Conservation (phyloP, 2,888 invertebrate species). For the Falcaria lacertinaria region DNA sequence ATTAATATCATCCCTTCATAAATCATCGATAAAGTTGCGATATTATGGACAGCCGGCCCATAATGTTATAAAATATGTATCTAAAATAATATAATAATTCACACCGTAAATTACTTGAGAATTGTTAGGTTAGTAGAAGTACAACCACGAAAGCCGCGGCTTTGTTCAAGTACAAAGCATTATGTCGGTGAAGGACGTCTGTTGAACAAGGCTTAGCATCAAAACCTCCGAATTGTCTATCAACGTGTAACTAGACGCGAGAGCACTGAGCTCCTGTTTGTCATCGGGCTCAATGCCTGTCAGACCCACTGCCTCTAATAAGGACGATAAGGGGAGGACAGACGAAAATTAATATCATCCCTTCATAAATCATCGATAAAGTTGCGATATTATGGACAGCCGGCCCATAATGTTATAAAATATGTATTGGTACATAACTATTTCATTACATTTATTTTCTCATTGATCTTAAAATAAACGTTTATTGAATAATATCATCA, state of each 20-base stretch:
- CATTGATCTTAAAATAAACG: too few species aligned
- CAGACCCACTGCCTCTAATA: constrained; percentile 15
- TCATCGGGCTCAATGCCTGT: constrained; percentile 27
- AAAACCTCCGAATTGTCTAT: constrained; percentile 7
- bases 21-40: constrained; percentile 26
- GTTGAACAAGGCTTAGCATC: neutral
- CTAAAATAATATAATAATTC: neutral
- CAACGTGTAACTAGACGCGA: constrained; percentile 15
- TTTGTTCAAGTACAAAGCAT: neutral
- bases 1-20: constrained; percentile 23
- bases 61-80: too few species aligned
- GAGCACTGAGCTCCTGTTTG: constrained; percentile 28
- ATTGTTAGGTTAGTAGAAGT: neutral
- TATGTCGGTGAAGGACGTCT: neutral
- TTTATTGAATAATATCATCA: too few species aligned
- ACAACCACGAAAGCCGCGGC: neutral
- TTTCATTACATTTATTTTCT: too few species aligned
- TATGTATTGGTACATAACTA: neutral
- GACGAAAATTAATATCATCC: constrained; percentile 23
- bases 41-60: too few species aligned
- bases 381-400: constrained; percentile 14
- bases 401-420: neutral
- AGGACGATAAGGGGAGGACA: constrained; percentile 7
- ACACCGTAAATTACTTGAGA: neutral
- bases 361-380: constrained; percentile 25